phyloP scores from a whole-genome alignment of 1,140 invertebrate species.

The Bombus soroeensis region DNA sequence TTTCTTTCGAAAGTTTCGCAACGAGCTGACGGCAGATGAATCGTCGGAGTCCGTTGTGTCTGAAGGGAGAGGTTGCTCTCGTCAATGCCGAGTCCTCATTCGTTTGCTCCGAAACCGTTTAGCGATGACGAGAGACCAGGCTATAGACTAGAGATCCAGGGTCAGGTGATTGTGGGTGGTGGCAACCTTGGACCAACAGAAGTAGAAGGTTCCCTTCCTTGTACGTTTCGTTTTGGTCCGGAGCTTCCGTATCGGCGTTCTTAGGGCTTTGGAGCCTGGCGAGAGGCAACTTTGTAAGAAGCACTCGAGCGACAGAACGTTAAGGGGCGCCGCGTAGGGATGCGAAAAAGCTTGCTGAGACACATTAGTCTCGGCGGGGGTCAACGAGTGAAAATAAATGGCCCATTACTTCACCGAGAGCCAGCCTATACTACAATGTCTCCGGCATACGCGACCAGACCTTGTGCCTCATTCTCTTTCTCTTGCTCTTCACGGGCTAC shows the following conservation, averaged over 20 bases:
- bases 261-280: constrained; percentile 37
- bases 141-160: not conserved
- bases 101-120: constrained; percentile 11
- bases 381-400: constrained; percentile 76
- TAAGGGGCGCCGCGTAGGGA: constrained; percentile 54
- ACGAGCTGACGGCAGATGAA: not conserved
- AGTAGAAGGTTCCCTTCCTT: not conserved
- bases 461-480: not conserved
- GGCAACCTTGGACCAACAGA: not conserved
- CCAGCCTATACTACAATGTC: constrained; percentile 51
- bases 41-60: not conserved
- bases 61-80: too few relatives aligned
- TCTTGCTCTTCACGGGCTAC: too few relatives aligned
- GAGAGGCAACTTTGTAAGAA: constrained; percentile 39
- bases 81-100: constrained; percentile 21
- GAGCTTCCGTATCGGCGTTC: constrained; percentile 36
- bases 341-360: constrained; percentile 71
- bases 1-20: constrained; percentile 5
- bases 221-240: not conserved
- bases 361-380: constrained; percentile 74
- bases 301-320: constrained; percentile 53
- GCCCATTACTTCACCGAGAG: constrained; percentile 68
- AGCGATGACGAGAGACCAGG: not conserved
- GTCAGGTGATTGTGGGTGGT: not conserved
- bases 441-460: constrained; percentile 3